A percentile compares a stretch with the other conserved stretches of the same genome.
These are phyloP conservation scores for Rachycentron canadum DNA, from an alignment of 2,797 vertebrate species.

Conservation along the genomic window DNA sequence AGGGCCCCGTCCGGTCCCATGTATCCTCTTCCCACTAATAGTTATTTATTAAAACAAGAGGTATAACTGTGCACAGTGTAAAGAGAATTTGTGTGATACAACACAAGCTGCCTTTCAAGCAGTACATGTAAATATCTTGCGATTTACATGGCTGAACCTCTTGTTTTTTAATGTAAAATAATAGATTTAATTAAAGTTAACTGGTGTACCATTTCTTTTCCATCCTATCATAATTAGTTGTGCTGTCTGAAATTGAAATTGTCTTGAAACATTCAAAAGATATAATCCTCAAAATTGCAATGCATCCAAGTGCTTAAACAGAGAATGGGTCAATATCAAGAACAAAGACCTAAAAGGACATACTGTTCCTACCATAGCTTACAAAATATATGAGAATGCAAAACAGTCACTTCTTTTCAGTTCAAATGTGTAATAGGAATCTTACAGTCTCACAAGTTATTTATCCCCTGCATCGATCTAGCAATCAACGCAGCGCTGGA, in stretches of 20 bases:
- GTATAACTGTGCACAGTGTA: not conserved
- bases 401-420: not conserved
- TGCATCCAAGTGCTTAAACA: not conserved
- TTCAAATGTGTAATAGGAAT: conserved; percentile 37
- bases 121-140: not conserved
- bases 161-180: not conserved
- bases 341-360: conserved; percentile 1
- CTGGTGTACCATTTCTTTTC: not conserved
- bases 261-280: not conserved
- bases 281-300: not conserved
- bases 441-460: conserved; percentile 37
- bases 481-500: conserved; percentile 34
- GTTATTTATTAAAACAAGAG: conserved; percentile 44
- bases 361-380: not conserved
- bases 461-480: conserved; percentile 47
- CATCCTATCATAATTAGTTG: not conserved
- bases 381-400: conserved; percentile 5
- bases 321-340: not conserved
- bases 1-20: conserved; percentile 66
- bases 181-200: not conserved
- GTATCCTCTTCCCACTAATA: conserved; percentile 62
- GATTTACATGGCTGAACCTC: not conserved
- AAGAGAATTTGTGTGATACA: not conserved
- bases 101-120: not conserved
- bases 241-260: not conserved